Base-by-base conservation (phyloP, 2,113 vertebrate genomes). In the Dinomys branickii region DNA sequence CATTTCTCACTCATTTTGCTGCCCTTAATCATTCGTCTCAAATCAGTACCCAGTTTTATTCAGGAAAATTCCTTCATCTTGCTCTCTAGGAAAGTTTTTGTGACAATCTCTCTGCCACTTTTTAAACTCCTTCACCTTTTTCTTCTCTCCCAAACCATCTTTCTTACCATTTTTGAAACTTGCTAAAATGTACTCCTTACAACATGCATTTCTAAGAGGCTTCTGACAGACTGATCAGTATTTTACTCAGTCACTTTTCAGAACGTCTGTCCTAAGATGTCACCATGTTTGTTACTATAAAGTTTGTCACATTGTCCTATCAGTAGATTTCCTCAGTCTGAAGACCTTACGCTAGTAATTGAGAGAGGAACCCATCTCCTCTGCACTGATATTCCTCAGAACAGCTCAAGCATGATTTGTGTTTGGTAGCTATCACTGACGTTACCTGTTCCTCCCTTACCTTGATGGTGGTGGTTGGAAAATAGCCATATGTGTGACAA, bases 281-380 rank as follows among this genome's bases (percentile, higher is more conserved):
- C 35, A 8, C 10, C 8, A 19, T 61, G 4, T 87, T 52, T 33
- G 11, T 22, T 81, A 9, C 28, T 54, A 84, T 30, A 19, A 54
- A 89, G 50, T 56, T 56, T 71, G 88, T 85, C 30, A 22, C 19
- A 11, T 71, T 78, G 89, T 33, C 38, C 7, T 14, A 1, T 67
- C 0, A 2, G 11, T 58, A 12, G 1, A 0, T 16, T 4, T 38
- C 47, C 22, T 83, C 14, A 67, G 2, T 38, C 56, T 69, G 33
- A 71, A 33, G 30, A 20, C 1, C 26, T 5, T 58, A 58, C 61
- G 33, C 54, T 54, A 13, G 17, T 20, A 11, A 16, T 56, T 10
- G 54, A 81, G 44, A 17, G 58, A 85, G 28, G n/a, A 75, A 2
- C 3, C 1, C 7, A 6, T 4, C 2, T 92, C 78, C 61, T 33